Percentiles rank a stretch among this genome's conserved stretches.
Conservation (phyloP, 2,797 vertebrate species). For the Phrynocephalus forsythii region DNA sequence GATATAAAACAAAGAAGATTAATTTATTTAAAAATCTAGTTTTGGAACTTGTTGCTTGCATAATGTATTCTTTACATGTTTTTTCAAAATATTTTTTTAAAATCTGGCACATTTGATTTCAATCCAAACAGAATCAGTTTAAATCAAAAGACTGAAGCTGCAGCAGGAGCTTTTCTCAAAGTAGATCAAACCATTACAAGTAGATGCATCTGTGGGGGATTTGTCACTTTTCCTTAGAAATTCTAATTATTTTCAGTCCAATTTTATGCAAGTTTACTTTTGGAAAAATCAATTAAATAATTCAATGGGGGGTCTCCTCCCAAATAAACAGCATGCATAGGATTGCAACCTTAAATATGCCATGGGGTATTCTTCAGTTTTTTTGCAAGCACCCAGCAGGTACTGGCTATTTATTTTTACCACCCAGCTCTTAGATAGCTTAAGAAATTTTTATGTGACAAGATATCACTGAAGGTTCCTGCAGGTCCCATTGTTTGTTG, state of each 20-base stretch:
- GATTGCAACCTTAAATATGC: neutral
- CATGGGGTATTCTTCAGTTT: neutral
- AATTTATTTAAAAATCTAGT: neutral
- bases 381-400: neutral
- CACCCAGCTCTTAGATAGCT: neutral
- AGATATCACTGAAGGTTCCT: conserved; percentile 1
- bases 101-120: neutral
- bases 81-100: neutral
- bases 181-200: neutral
- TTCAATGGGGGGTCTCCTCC: neutral
- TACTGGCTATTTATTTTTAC: neutral
- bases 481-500: neutral
- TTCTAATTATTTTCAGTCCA: neutral
- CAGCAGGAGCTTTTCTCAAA: neutral
- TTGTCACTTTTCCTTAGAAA: neutral
- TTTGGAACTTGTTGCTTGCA: neutral
- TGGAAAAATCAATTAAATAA: neutral
- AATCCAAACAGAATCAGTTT: conserved; percentile 10
- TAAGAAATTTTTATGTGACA: conserved; percentile 7
- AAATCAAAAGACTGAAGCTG: conserved; percentile 12
- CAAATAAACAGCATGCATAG: neutral
- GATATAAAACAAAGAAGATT: neutral
- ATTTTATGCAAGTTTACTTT: neutral
- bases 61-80: neutral
- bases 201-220: neutral